Percentiles rank a stretch among this genome's conserved stretches.
phyloP scores from a whole-genome alignment of 37 sponge, comb jelly and placozoan genomes.

The Cliona cf. orientalis region DNA sequence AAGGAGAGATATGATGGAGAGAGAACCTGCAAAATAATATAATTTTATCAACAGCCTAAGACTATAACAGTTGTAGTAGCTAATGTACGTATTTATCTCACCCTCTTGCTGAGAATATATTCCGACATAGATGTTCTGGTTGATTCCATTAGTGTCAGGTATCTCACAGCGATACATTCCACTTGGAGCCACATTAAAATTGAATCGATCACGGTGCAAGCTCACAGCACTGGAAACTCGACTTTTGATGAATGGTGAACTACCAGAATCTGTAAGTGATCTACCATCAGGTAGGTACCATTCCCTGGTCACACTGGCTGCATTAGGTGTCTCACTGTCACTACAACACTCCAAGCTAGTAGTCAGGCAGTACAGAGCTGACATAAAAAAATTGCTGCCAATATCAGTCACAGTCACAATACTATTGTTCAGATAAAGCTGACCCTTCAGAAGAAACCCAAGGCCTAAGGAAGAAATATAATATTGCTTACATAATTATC shows the following conservation, averaged over 20 bases:
- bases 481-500: neutral
- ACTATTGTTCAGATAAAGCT: conserved; percentile 19
- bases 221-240: neutral
- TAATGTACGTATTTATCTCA: too few relatives aligned
- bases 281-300: neutral
- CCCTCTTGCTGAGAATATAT: too few relatives aligned
- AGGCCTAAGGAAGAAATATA: neutral
- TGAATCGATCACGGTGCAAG: neutral
- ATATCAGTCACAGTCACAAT: conserved; percentile 24
- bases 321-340: neutral
- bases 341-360: neutral
- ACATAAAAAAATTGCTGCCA: neutral
- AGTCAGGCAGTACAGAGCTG: conserved; percentile 27
- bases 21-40: neutral
- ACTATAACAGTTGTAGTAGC: too few relatives aligned
- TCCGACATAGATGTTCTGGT: conserved; percentile 1
- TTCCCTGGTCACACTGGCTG: neutral
- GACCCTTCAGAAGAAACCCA: neutral
- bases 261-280: neutral
- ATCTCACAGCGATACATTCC: conserved; percentile 32
- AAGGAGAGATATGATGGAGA: neutral
- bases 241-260: too few relatives aligned
- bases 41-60: too few relatives aligned
- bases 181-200: conserved; percentile 4
- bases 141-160: neutral